Conservation (phyloP, 2,797 vertebrate species). For the Enteromius argenteus region DNA sequence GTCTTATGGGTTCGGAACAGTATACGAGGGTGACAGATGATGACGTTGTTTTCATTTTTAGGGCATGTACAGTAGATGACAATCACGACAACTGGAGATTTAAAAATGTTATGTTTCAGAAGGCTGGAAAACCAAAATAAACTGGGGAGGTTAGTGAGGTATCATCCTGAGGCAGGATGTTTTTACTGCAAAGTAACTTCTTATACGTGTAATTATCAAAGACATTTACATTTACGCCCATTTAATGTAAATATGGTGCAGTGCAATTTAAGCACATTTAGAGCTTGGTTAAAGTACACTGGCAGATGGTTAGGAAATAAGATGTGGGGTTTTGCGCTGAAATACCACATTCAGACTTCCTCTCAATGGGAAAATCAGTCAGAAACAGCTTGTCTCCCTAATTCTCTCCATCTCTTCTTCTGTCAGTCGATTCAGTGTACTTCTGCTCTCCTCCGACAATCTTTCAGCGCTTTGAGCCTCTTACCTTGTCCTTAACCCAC, state of each 20-base stretch:
- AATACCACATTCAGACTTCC: neutral
- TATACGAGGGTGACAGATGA: neutral
- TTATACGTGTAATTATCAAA: neutral
- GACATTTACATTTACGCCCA: neutral
- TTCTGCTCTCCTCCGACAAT: constrained; percentile 28
- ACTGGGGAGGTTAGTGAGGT: neutral
- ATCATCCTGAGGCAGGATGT: neutral
- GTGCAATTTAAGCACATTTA: constrained; percentile 18
- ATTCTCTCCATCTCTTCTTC: constrained; percentile 31
- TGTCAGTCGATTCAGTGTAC: constrained; percentile 35
- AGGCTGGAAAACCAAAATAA: neutral
- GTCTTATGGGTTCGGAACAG: neutral
- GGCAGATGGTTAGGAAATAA: constrained; percentile 13
- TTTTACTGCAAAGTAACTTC: neutral
- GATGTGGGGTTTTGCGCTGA: neutral
- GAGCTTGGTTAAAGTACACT: constrained; percentile 10
- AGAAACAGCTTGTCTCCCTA: constrained; percentile 25
- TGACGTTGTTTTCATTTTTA: neutral
- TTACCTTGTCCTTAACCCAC: constrained; percentile 46
- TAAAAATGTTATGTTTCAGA: neutral
- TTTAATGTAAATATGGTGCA: constrained; percentile 19
- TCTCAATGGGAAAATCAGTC: constrained; percentile 28
- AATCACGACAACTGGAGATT: neutral
- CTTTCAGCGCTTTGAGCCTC: constrained; percentile 41
- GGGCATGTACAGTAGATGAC: neutral